Evolutionary conservation across 1,140 invertebrate species (phyloP).

Genomic region (Halictus rubicundus): DNA sequence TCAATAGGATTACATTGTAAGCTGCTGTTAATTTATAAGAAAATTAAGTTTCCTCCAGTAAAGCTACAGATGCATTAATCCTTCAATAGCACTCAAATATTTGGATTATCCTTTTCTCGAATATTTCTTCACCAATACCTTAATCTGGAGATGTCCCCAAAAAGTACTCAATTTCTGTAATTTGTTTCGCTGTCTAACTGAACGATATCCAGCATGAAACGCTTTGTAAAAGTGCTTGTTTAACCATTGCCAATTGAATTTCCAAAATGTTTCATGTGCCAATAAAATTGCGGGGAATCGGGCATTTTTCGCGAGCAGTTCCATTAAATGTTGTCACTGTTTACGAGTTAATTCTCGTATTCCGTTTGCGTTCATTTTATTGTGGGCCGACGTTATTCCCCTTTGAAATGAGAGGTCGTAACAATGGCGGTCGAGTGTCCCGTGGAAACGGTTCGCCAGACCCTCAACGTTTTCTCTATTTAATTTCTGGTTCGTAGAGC

Average conservation of each 20-base stretch:
- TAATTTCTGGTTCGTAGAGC: background rate
- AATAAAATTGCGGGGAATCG: too few relatives aligned
- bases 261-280: background rate
- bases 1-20: too few relatives aligned
- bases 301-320: background rate
- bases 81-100: too few relatives aligned
- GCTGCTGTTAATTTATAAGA: too few relatives aligned
- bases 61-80: too few relatives aligned
- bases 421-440: background rate
- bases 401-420: background rate
- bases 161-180: too few relatives aligned
- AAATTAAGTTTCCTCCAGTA: too few relatives aligned
- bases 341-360: too few relatives aligned
- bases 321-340: background rate
- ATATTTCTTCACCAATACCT: too few relatives aligned
- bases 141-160: too few relatives aligned
- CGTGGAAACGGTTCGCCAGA: constrained; percentile 3
- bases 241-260: background rate
- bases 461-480: background rate
- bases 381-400: background rate
- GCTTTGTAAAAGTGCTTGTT: background rate
- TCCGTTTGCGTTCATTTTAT: background rate
- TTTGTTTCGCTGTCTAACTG: too few relatives aligned
- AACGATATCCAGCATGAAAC: constrained; percentile 7
- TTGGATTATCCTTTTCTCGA: too few relatives aligned